These are phyloP conservation scores for Nymphalis c-album DNA, from an alignment of 2,888 invertebrate species.

Conservation along the genomic window DNA sequence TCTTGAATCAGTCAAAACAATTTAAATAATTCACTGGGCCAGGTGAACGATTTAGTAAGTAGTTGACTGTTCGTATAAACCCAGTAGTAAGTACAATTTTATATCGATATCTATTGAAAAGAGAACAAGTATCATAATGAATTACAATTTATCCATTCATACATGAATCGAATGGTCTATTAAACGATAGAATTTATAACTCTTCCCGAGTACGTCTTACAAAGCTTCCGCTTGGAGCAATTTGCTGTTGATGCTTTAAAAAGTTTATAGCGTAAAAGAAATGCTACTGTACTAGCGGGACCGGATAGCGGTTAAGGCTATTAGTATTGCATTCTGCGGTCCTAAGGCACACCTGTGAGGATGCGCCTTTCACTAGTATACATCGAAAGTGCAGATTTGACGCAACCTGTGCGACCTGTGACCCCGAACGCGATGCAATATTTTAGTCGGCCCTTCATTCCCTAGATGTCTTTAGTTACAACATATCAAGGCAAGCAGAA, in stretches of 20 bases:
- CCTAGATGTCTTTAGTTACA: slow-evolving; percentile 14
- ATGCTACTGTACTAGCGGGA: slow-evolving; percentile 46
- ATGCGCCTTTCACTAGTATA: slow-evolving; percentile 77
- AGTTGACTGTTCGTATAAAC: not conserved
- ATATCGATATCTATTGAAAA: not conserved
- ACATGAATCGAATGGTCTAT: slow-evolving; percentile 36
- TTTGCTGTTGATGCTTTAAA: slow-evolving; percentile 36
- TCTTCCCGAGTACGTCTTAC: slow-evolving; percentile 31
- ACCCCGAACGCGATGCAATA: slow-evolving; percentile 52
- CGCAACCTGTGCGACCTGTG: slow-evolving; percentile 65
- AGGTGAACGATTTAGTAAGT: not conserved
- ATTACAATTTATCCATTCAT: slow-evolving; percentile 40
- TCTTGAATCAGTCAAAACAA: slow-evolving; percentile 22
- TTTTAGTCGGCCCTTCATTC: slow-evolving; percentile 34
- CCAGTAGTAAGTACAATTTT: not conserved
- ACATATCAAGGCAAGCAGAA: not conserved
- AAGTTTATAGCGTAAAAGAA: slow-evolving; percentile 29
- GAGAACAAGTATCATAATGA: not conserved
- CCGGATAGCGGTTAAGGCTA: slow-evolving; percentile 47
- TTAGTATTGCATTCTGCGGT: slow-evolving; percentile 36
- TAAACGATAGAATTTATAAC: slow-evolving; percentile 38
- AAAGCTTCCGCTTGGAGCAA: slow-evolving; percentile 43
- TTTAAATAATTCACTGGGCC: slow-evolving; percentile 10
- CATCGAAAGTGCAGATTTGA: slow-evolving; percentile 78
- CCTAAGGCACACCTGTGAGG: slow-evolving; percentile 55